Percentiles rank a stretch among this genome's conserved stretches.
Evolutionary conservation across 2,797 vertebrate species (phyloP).

Genomic region (Otolemur crassicaudatus): DNA sequence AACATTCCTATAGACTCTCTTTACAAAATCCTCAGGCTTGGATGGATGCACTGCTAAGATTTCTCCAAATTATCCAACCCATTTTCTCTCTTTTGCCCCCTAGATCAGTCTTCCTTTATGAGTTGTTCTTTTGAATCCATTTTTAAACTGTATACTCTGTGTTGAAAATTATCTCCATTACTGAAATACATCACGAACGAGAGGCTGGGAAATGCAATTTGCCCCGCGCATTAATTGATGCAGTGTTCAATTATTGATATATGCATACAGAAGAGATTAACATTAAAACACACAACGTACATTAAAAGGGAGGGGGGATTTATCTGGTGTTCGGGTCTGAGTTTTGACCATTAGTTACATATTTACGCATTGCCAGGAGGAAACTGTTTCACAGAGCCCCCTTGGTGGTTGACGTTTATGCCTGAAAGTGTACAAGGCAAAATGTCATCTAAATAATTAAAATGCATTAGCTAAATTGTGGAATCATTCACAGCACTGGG

Average conservation of each 20-base stretch:
- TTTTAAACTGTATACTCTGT: constrained; percentile 80
- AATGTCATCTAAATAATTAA: constrained; percentile 85
- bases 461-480: constrained; percentile 79
- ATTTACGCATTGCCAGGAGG: constrained; percentile 54
- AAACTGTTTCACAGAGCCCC: not conserved
- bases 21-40: constrained; percentile 24
- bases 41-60: not conserved
- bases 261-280: constrained; percentile 77
- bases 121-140: constrained; percentile 80
- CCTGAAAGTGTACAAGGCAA: constrained; percentile 70
- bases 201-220: constrained; percentile 66
- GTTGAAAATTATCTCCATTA: constrained; percentile 80
- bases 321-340: constrained; percentile 15
- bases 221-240: constrained; percentile 64
- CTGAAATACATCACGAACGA: constrained; percentile 62
- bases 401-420: constrained; percentile 57
- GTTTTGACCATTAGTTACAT: constrained; percentile 12
- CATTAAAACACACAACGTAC: constrained; percentile 65
- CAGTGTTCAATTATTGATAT: constrained; percentile 80
- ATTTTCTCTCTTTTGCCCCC: not conserved
- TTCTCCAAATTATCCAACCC: constrained; percentile 46
- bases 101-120: constrained; percentile 76
- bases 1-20: constrained; percentile 3
- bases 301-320: not conserved
- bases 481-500: constrained; percentile 72